Conservation (phyloP, 2,113 vertebrate genomes). For the Marmota flaviventris region DNA sequence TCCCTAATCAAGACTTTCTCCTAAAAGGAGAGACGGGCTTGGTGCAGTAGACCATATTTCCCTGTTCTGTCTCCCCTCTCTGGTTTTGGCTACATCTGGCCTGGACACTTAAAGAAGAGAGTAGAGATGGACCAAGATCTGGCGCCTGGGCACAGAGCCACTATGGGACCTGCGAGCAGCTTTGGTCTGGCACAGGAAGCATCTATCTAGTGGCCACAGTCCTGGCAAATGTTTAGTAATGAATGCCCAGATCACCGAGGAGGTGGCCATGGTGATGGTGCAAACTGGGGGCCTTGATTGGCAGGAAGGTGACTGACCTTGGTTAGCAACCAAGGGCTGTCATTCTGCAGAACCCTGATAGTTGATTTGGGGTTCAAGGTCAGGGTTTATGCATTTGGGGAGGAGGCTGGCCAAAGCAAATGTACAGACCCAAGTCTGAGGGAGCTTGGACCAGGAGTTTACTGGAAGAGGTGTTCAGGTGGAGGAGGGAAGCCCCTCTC, state of each 20-base stretch:
- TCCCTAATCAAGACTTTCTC: background rate
- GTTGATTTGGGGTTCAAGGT: background rate
- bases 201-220: background rate
- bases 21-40: background rate
- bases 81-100: background rate
- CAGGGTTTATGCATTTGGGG: background rate
- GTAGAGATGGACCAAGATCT: background rate
- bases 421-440: background rate
- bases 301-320: background rate
- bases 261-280: too few species aligned
- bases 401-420: background rate
- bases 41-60: background rate
- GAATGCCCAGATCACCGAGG: background rate
- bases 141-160: too few species aligned
- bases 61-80: background rate
- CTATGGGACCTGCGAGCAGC: background rate
- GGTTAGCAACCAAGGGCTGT: background rate
- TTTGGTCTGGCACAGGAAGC: background rate
- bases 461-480: background rate
- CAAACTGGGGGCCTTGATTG: background rate
- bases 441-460: background rate
- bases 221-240: background rate
- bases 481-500: background rate
- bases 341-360: background rate
- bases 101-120: background rate